Base-by-base conservation (phyloP, 92 coral and sea anemone species). In the Epizoanthus rinbou region DNA sequence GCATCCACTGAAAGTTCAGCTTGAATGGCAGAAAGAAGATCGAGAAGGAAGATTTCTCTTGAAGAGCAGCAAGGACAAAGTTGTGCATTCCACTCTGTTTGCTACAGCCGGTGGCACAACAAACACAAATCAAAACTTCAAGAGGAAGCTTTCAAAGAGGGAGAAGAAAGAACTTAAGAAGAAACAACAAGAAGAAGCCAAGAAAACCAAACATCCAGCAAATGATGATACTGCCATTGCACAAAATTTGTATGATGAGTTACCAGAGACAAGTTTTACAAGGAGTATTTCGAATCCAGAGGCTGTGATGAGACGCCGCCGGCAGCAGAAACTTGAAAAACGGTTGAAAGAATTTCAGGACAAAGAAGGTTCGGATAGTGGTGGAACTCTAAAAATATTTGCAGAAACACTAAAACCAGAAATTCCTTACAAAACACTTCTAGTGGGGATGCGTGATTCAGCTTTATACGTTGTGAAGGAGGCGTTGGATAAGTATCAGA, bases 21-120 rank as follows among this genome's bases (percentile, higher is more conserved):
- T 97, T 8, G 91, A 91, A 24, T 97, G 99, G 99, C 98, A 92
- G 74, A 67, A 87, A 18, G 88, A 86, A 39, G 98, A 97, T 53
- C 88, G 99, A 57, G 99, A 97, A 76, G 99, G 99, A 4, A 89
- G 99, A 45, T 97, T 97, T 85, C 89, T 97, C 21, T 80, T 97
- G 67, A 92, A 94, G 68, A 97, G 99, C 74, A 98, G 95, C 54
- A 88, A 88, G 14, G 99, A 94, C 31, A 89, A 95, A 74, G 91
- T 94, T 70, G 91, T 88, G 13, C 93, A 92, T 65, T 69, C 98
- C 15, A 91, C 90, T 45, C 74, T 97, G 21, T 97, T 94, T 89
- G 96, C 88, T 15, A 81, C 87, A 11, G 84, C 84, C 15, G 88
- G 85, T 18, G 74, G 79, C 8, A 89, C 86, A 58, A 91, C 87